Evolutionary conservation across 2,888 invertebrate species (phyloP).

Genomic region (Xanthia togata): DNA sequence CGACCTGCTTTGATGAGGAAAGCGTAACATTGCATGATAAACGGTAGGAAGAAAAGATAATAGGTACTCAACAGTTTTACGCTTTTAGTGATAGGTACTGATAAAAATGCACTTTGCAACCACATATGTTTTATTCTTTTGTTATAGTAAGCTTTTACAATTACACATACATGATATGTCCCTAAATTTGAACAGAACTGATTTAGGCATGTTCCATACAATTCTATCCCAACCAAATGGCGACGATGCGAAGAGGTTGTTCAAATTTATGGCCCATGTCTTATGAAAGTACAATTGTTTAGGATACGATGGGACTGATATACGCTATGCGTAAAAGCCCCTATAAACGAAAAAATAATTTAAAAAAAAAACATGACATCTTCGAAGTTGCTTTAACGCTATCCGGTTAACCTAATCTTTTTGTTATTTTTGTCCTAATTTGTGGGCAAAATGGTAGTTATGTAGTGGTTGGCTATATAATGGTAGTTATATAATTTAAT

Average conservation of each 20-base stretch:
- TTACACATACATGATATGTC: not conserved
- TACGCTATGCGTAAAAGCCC: no score
- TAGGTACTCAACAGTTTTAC: not conserved
- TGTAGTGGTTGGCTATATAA: no score
- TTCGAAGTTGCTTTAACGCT: not conserved
- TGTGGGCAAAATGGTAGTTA: not conserved
- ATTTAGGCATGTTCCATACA: no score
- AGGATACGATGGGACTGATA: no score
- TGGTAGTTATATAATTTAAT: no score
- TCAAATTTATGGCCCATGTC: no score
- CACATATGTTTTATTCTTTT: not conserved
- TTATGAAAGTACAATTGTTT: no score
- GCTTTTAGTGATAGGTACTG: not conserved
- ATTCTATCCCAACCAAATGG: no score
- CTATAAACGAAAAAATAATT: no score
- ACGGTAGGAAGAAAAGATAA: not conserved
- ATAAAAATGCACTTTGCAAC: conserved; percentile 8
- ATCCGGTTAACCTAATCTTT: not conserved
- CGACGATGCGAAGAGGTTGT: no score
- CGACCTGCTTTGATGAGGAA: not conserved
- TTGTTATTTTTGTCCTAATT: not conserved
- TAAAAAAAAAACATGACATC: not conserved
- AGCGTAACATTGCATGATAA: not conserved
- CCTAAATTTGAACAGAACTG: no score
- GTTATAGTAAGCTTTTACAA: not conserved